Percentiles rank a stretch among this genome's conserved stretches.
Evolutionary conservation across 2,113 vertebrate genomes (phyloP).

Genomic region (Odontophorus gujanensis): DNA sequence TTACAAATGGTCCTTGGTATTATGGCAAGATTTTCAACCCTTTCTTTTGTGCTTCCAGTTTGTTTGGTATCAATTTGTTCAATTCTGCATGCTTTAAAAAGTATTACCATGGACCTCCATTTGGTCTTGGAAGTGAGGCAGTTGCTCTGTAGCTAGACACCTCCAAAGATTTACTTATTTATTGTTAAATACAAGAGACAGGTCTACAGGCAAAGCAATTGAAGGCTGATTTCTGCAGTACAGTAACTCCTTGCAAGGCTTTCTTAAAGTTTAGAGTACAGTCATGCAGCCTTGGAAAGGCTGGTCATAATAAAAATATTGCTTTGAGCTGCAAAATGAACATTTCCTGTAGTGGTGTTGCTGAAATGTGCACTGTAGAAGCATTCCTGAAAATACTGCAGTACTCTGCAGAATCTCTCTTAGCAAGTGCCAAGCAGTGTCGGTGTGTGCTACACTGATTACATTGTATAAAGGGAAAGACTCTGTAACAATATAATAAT

Average conservation of each 20-base stretch:
- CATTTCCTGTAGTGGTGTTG: neutral
- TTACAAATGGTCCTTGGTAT: neutral
- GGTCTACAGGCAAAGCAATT: constrained; percentile 34
- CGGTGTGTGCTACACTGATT: neutral
- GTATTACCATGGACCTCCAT: neutral
- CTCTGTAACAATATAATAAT: neutral
- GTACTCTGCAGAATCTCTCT: neutral
- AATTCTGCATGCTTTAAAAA: neutral
- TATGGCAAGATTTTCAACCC: neutral
- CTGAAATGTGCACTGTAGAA: neutral
- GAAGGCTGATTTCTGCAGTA: constrained; percentile 23
- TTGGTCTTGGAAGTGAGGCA: neutral
- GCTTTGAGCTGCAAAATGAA: constrained; percentile 33
- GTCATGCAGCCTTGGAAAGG: constrained; percentile 6
- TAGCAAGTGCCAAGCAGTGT: neutral
- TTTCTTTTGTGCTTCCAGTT: neutral
- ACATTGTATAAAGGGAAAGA: neutral
- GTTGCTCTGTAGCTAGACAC: neutral
- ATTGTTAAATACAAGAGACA: constrained; percentile 44
- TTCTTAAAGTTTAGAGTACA: neutral
- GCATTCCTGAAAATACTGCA: neutral
- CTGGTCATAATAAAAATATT: constrained; percentile 20
- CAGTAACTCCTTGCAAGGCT: neutral
- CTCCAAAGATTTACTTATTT: neutral
- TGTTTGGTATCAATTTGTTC: neutral